Base-by-base conservation (phyloP, 92 coral and sea anemone genomes). In the Phenganax marumi region DNA sequence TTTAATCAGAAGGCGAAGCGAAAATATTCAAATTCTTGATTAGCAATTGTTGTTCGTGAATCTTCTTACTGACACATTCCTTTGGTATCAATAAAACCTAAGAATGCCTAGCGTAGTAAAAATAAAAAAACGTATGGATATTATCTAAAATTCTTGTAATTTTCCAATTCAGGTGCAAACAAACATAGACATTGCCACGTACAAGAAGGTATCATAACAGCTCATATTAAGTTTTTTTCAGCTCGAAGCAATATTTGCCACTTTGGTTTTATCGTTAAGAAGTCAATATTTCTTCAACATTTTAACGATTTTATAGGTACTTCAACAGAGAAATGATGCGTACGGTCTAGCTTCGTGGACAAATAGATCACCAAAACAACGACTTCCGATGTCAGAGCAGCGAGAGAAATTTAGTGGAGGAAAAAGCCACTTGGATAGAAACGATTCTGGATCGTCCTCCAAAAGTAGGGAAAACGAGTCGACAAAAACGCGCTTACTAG, bases 261-360 rank as follows among this genome's bases (percentile, higher is more conserved):
- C 39, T 46, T 50, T 70, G 7, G 50, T 47, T 8, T 46, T n/a
- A 39, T 2, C 70, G 7, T 13, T 10, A 39, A 39, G 12, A 33
- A 52, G 23, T 21, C 53, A 50, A n/a, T 13, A 52, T 33, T 73
- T 39, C 10, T 8, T 12, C 53, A 81, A 6, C 23, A 14, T 24
- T 76, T 22, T 55, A 54, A 25, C 66, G 43, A 33, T 33, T 1
- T 72, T 52, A 0, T 77, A 94, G 98, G 97, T 89, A 6, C 56
- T 94, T 19, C 86, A 85, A 54, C 90, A 97, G 18, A 97, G 98
- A 22, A 89, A 90, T 54, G 91, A 92, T 18, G 97, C 97, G 8
- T 94, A 94, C 80, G 92, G 97, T 24, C 91, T 92, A 63, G 85
- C 97, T 10, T 43, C 47, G 16, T 9, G 65, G 43, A 14, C 80